Percentiles rank a stretch among this genome's conserved stretches.
Evolutionary conservation across 1,140 invertebrate genomes (phyloP).

Genomic region (Apocrypta bakeri): DNA sequence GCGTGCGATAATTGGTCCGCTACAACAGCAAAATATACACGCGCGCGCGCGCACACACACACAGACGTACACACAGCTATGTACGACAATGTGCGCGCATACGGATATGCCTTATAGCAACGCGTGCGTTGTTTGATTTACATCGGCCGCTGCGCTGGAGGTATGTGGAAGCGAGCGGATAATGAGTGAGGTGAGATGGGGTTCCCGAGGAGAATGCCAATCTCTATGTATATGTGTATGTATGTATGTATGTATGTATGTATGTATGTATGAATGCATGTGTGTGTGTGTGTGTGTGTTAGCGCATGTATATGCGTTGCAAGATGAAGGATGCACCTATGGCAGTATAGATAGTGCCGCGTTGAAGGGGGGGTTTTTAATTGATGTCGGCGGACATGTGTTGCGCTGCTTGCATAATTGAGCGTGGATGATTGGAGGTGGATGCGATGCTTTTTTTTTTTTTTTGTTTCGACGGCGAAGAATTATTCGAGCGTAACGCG

Average conservation of each 20-base stretch:
- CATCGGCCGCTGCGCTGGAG: background rate
- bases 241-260: no score
- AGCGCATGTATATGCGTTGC: no score
- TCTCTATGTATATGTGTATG: no score
- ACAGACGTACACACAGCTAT: constrained; percentile 15
- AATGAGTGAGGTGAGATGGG: background rate
- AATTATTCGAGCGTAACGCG: background rate
- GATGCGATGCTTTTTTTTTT: background rate
- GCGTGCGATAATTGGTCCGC: constrained; percentile 59
- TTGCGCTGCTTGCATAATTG: background rate
- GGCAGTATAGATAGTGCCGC: no score
- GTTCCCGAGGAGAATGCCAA: background rate
- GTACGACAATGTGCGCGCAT: constrained; percentile 14
- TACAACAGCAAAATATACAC: constrained; percentile 47
- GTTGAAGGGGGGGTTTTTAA: background rate
- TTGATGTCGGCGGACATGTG: background rate
- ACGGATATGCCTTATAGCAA: constrained; percentile 4
- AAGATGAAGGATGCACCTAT: background rate
- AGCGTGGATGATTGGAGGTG: background rate
- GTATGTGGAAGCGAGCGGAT: background rate
- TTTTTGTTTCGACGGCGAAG: background rate
- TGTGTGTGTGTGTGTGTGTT: background rate
- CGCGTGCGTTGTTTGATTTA: background rate
- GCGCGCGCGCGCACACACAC: background rate
- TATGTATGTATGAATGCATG: background rate